Evolutionary conservation across 1,140 invertebrate genomes (phyloP).

Genomic region (Uloborus diversus): DNA sequence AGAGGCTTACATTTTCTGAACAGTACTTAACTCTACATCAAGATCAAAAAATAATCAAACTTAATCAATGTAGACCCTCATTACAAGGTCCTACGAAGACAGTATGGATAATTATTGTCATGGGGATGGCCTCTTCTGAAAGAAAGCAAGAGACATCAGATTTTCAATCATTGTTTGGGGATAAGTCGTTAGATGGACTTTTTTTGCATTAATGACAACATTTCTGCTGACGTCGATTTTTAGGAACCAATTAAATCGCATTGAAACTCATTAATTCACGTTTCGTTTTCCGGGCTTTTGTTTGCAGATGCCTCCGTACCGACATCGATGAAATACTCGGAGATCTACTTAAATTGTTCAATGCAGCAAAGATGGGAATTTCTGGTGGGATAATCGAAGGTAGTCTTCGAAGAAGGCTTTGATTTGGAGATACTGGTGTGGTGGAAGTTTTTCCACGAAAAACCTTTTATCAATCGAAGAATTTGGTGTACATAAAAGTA

Average conservation of each 20-base stretch:
- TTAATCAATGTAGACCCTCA: no score
- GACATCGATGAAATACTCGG: neutral
- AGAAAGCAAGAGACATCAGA: slow-evolving; percentile 45
- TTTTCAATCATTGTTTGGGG: slow-evolving; percentile 51
- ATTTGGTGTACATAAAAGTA: no score
- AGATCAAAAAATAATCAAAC: no score
- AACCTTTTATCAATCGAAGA: no score
- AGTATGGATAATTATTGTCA: slow-evolving; percentile 39
- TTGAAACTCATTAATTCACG: slow-evolving; percentile 43
- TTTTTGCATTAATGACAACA: slow-evolving; percentile 44
- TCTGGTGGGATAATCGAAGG: no score
- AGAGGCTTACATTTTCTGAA: no score
- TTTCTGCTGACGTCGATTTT: neutral
- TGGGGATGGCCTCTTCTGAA: slow-evolving; percentile 20
- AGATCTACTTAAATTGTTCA: no score
- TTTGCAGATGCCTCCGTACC: neutral
- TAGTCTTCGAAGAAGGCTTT: no score
- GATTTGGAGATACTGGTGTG: no score
- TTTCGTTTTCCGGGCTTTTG: slow-evolving; percentile 41
- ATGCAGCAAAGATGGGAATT: no score
- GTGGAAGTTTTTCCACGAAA: no score
- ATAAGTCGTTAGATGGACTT: slow-evolving; percentile 34
- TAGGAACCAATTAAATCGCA: slow-evolving; percentile 41
- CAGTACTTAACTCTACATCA: no score
- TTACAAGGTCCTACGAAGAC: slow-evolving; percentile 15